These are phyloP conservation scores for Cephus cinctus DNA, from an alignment of 1,140 invertebrate genomes.

Conservation along the genomic window DNA sequence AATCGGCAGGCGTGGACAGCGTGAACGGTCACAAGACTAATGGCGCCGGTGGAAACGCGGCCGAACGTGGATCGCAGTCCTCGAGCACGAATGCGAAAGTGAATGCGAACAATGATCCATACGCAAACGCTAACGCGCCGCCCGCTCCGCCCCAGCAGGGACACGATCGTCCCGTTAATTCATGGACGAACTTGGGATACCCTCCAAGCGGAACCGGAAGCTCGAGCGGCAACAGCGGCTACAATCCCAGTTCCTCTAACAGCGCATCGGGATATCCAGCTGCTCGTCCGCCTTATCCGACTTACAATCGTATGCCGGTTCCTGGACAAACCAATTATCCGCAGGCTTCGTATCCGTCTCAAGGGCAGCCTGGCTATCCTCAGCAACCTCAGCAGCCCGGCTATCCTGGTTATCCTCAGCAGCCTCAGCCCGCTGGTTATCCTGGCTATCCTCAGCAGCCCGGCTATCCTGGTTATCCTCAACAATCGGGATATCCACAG, in stretches of 20 bases:
- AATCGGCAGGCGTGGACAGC: constrained; percentile 43
- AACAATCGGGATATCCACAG: constrained; percentile 25
- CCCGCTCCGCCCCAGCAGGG: constrained; percentile 25
- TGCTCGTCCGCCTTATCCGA: constrained; percentile 45
- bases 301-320: constrained; percentile 40
- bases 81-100: constrained; percentile 24
- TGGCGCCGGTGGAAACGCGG: no score
- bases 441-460: not conserved
- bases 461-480: constrained; percentile 20
- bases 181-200: constrained; percentile 33
- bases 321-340: constrained; percentile 29
- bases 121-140: constrained; percentile 48
- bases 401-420: constrained; percentile 20
- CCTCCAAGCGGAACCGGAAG: constrained; percentile 30
- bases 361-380: not conserved
- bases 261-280: constrained; percentile 6
- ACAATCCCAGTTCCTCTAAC: constrained; percentile 7
- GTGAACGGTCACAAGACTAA: constrained; percentile 40
- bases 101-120: constrained; percentile 23
- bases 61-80: constrained; percentile 17
- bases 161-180: constrained; percentile 19
- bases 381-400: not conserved
- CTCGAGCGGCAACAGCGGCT: constrained; percentile 19
- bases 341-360: constrained; percentile 17
- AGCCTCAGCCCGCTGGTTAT: not conserved